A percentile compares a stretch with the other conserved stretches of the same genome.
These are phyloP conservation scores for Brachyptera putata DNA, from an alignment of 2,888 invertebrate species.

Conservation along the genomic window DNA sequence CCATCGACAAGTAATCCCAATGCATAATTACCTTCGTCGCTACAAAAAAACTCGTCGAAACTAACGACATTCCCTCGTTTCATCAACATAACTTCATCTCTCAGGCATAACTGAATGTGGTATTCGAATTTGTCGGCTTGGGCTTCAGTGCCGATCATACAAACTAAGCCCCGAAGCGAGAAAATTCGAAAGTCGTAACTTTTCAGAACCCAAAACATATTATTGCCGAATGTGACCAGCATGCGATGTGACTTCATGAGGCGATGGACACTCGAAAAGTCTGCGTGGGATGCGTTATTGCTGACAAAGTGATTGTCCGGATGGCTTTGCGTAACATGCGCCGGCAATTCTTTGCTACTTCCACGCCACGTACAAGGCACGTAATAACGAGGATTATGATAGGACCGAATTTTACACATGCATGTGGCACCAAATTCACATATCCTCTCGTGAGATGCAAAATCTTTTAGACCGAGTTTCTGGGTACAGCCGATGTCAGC, in stretches of 20 bases:
- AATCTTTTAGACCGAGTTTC: neutral
- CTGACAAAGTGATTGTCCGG: neutral
- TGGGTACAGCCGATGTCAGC: neutral
- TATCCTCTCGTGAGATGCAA: neutral
- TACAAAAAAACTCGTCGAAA: neutral
- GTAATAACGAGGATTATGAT: neutral
- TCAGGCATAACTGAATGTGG: too few relatives aligned
- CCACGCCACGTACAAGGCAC: neutral
- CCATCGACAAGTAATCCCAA: too few relatives aligned
- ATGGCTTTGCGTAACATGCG: neutral
- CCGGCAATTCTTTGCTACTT: neutral
- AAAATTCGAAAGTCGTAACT: neutral
- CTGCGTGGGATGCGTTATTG: neutral
- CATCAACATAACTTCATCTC: neutral
- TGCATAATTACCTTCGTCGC: too few relatives aligned
- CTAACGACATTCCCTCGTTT: neutral
- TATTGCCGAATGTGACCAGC: neutral
- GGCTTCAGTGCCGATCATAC: neutral
- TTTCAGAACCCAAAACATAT: neutral
- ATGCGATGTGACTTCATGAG: neutral
- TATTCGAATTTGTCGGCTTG: neutral
- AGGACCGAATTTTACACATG: neutral
- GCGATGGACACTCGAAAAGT: neutral
- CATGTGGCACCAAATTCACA: neutral
- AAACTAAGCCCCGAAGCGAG: neutral